Evolutionary conservation across 1,140 invertebrate genomes (phyloP), one percentile per base, ranked within the genome.

Genomic region (Psilanteris sp.): DNA sequence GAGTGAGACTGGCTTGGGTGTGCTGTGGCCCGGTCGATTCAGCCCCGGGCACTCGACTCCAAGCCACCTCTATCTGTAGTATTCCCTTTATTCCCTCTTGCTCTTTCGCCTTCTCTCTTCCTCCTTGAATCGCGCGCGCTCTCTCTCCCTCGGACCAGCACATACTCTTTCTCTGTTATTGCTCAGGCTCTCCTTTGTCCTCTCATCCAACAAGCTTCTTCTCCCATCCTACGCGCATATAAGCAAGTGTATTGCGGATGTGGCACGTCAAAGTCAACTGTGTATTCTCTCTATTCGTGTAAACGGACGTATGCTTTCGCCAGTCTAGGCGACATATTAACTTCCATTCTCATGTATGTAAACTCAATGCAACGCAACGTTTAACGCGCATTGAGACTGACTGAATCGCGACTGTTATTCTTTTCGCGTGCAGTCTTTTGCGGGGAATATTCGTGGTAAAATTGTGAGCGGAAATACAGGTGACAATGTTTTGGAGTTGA

Each of bases 1-100:
- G 83, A 83, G 78, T 77, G 81, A 82, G 74, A 77, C 64, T 71
- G 80, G 82, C 81, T 81, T 81, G 81, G 80, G 81, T 81, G 81
- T 85, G 85, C 81, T 83, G 86, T 82, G 83, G 82, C 85, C 86
- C 83, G 87, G 87, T 88, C 86, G 87, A 88, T 88, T 87, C 83
- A 84, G 83, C 83, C 83, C 83, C 83, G 81, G 83, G 83, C 83
- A 80, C 83, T 83, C 81, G 77, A 79, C 81, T 81, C 81, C 78
- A 80, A 82, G 79, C 79, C 84, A 85, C 81, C 82, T 85, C 83
- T 86, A 85, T 86, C 84, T 86, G 83, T 81, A 77, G 79, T 84
- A 84, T 84, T 85, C 81, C 74, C 61, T 75, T 57, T 46, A 77
- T 79, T 79, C 72, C 61, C 77, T 61, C 44, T 78, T 46, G 55